These are phyloP conservation scores for Leptopilina drosophilae DNA, from an alignment of 2,888 invertebrate species.

Conservation along the genomic window DNA sequence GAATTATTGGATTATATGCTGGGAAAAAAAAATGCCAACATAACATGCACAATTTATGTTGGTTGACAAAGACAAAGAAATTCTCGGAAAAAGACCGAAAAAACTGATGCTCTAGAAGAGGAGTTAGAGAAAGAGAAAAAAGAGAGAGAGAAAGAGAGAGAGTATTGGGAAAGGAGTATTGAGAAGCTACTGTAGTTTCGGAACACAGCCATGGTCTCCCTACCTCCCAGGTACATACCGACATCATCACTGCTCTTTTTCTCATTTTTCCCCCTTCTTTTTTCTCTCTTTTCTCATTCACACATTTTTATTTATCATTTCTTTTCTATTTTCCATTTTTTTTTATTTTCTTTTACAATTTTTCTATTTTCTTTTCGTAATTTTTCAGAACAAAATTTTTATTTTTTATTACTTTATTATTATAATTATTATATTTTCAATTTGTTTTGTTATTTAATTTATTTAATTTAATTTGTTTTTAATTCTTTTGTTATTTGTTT, in stretches of 20 bases:
- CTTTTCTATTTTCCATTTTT: conserved; percentile 19
- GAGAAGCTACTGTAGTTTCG: conserved; percentile 79
- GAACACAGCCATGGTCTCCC: conserved; percentile 83
- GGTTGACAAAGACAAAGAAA: conserved; percentile 62
- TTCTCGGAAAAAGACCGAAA: conserved; percentile 48
- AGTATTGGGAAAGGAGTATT: conserved; percentile 66
- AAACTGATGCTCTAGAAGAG: conserved; percentile 63
- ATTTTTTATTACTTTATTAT: too few species aligned
- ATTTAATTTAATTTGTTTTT: too few species aligned
- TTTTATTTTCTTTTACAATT: conserved; percentile 47
- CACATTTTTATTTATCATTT: conserved; percentile 28
- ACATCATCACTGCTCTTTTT: conserved; percentile 73
- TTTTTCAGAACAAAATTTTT: too few species aligned
- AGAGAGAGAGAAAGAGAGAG: conserved; percentile 49
- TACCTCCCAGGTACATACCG: conserved; percentile 81
- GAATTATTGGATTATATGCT: conserved; percentile 64
- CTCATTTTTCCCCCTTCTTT: conserved; percentile 46
- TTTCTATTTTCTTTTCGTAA: conserved; percentile 36
- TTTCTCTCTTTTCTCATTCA: too few species aligned
- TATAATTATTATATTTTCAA: too few species aligned
- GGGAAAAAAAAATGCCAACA: conserved; percentile 63
- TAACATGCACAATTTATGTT: conserved; percentile 70
- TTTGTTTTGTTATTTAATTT: too few species aligned
- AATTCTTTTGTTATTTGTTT: too few species aligned
- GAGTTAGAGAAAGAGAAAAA: conserved; percentile 56